A percentile compares a stretch with the other conserved stretches of the same genome.
These are phyloP conservation scores for Scopus umbretta DNA, from an alignment of 2,113 vertebrate species.

Conservation along the genomic window DNA sequence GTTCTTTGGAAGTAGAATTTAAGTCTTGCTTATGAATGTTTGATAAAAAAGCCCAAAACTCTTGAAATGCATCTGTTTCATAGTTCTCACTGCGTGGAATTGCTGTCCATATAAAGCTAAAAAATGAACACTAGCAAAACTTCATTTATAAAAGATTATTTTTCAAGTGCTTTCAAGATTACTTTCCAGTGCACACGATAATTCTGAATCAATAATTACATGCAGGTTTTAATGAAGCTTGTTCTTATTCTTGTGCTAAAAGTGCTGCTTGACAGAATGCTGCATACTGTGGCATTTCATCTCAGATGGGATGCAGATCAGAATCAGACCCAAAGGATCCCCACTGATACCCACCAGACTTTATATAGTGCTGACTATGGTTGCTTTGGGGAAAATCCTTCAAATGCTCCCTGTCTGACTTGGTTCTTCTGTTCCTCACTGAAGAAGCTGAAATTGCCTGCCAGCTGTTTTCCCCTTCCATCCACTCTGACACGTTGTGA, in stretches of 20 bases:
- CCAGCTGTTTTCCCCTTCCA: neutral
- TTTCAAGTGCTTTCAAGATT: neutral
- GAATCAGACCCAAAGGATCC: neutral
- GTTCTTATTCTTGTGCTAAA: neutral
- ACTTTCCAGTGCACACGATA: neutral
- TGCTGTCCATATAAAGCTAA: neutral
- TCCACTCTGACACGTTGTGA: neutral
- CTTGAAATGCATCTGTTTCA: neutral
- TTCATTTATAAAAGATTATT: neutral
- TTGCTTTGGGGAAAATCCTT: neutral
- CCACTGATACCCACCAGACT: neutral
- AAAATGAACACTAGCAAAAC: neutral
- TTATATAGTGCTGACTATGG: neutral
- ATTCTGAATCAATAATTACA: neutral
- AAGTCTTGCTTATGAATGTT: neutral
- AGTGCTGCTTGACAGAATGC: neutral
- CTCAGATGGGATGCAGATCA: accelerated
- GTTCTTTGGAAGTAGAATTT: neutral
- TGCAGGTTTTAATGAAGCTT: neutral
- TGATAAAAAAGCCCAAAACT: neutral
- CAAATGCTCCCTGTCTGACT: neutral
- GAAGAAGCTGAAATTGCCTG: neutral
- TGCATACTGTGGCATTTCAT: neutral
- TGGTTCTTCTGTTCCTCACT: neutral
- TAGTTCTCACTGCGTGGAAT: neutral